phyloP scores from a whole-genome alignment of 2,113 vertebrate species.

The Gambusia holbrooki region DNA sequence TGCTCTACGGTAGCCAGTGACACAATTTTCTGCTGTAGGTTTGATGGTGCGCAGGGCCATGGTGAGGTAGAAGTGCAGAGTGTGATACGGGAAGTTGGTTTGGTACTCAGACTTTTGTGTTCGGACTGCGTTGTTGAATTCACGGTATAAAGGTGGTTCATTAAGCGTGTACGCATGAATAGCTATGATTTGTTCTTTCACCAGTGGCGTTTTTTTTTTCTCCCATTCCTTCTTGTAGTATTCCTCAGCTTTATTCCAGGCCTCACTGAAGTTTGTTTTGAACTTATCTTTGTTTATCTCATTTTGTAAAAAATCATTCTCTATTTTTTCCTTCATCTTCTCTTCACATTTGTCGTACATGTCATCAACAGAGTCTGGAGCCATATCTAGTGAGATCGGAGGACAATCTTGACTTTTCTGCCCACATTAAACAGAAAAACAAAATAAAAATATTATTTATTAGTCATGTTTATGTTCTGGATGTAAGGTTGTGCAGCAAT shows the following conservation, averaged over 20 bases:
- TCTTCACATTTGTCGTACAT: slow-evolving; percentile 44
- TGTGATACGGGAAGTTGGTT: slow-evolving; percentile 45
- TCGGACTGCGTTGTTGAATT: slow-evolving; percentile 51
- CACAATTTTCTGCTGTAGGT: neutral
- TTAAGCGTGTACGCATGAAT: slow-evolving; percentile 42
- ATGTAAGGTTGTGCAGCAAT: too few species aligned
- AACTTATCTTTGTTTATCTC: slow-evolving; percentile 32
- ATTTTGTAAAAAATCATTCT: slow-evolving; percentile 19
- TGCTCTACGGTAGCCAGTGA: slow-evolving; percentile 26
- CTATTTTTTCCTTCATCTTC: slow-evolving; percentile 34
- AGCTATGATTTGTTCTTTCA: slow-evolving; percentile 43
- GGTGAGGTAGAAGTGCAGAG: slow-evolving; percentile 55
- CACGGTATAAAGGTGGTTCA: slow-evolving; percentile 23
- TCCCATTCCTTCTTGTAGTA: slow-evolving; percentile 40
- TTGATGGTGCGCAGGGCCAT: slow-evolving; percentile 9
- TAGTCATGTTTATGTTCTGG: too few species aligned
- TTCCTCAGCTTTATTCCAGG: slow-evolving; percentile 44
- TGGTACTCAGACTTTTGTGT: slow-evolving; percentile 25
- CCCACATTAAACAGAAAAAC: too few species aligned
- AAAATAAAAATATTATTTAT: too few species aligned
- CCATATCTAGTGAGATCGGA: slow-evolving; percentile 5
- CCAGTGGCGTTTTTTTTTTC: neutral
- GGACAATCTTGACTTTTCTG: too few species aligned
- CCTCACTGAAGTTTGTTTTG: slow-evolving; percentile 19
- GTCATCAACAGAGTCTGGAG: slow-evolving; percentile 43